Conservation (phyloP, 2,888 invertebrate genomes). For the Ischnura elegans region DNA sequence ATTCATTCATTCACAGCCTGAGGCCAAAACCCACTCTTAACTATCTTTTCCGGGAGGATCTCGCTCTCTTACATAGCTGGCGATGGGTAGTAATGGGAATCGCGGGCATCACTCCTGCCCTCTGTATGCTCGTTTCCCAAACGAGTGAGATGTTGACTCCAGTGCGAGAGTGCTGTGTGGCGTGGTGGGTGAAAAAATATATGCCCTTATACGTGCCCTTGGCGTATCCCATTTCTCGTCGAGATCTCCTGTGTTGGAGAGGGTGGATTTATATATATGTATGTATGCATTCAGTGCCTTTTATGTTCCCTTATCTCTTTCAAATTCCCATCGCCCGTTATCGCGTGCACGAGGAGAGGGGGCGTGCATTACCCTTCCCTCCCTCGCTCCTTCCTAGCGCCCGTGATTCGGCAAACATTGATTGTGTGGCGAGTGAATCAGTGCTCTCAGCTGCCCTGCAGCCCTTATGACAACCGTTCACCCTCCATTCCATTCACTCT, state of each 20-base stretch:
- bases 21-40: no score
- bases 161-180: background rate
- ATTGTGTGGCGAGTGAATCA: constrained; percentile 26
- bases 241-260: background rate
- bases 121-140: background rate
- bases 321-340: constrained; percentile 38
- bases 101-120: background rate
- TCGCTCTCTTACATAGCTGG: no score
- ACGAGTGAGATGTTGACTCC: constrained; percentile 23
- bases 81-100: background rate
- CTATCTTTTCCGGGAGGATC: no score
- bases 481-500: no score
- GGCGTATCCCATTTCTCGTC: background rate
- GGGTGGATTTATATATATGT: no score
- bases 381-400: background rate
- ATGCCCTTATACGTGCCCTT: no score
- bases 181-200: background rate
- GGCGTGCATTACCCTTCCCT: background rate
- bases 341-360: background rate
- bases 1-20: no score
- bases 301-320: constrained; percentile 18
- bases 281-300: constrained; percentile 33
- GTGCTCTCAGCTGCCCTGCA: background rate
- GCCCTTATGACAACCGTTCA: background rate
- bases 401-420: constrained; percentile 35